Base-by-base conservation (phyloP, 1,140 invertebrate genomes). In the Lordiphosa mommai region DNA sequence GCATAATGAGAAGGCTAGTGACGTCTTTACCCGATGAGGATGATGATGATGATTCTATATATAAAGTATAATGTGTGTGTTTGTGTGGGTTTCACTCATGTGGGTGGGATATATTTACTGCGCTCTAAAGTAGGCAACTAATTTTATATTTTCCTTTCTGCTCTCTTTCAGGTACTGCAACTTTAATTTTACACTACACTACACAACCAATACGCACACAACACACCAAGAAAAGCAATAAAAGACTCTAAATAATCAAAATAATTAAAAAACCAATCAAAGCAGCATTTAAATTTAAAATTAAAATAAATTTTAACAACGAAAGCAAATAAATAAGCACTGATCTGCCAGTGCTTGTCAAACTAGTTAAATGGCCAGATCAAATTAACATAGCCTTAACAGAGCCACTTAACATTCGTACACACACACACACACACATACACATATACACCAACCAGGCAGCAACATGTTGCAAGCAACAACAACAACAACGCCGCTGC, bases 161-260 rank as follows among this genome's bases (percentile, higher is more conserved):
- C 16, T 71, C 36, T 65, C n/a, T 74, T 64, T 13, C 66, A 80
- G 76, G 76, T 80, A 80, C 71, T 76, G 23, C 66, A 82, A 68
- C 61, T 68, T 82, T 50, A 46, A 32, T 43, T 76, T 67, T 61
- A 33, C 44, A 30, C 23, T 46, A 56, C 29, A 27, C 46, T 58
- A 52, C 34, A 61, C 34, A 61, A 53, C 16, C 46, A 20, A 59
- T 16, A 40, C 51, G 55, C 36, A 60, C 36, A 55, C 53, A 16
- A 12, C 37, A 59, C 29, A 65, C 53, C 17, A 56, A 51, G 57
- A 67, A 55, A 58, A 67, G 60, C 70, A 80, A 61, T 66, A 64
- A 64, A 77, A 79, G 69, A 80, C 72, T 70, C 46, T 23, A 14
- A 55, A 44, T 34, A 68, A 46, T n/a, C 38, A 29, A 33, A 17